phyloP scores from a whole-genome alignment of 2,797 vertebrate genomes.

The Characodon lateralis region DNA sequence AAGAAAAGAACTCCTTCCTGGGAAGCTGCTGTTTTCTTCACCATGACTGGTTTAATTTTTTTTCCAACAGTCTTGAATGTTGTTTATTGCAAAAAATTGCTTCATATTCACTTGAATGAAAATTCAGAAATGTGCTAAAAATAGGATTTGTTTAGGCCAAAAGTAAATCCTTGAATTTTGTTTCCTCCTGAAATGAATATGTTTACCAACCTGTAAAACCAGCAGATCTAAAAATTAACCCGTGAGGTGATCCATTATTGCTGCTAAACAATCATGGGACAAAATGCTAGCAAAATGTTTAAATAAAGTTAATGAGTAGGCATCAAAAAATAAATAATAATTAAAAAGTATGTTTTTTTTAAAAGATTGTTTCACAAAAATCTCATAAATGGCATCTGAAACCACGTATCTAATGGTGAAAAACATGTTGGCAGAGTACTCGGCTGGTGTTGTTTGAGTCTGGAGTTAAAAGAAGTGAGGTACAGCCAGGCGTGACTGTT shows the following conservation, averaged over 20 bases:
- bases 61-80: background rate
- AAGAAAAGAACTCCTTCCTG: conserved; percentile 57
- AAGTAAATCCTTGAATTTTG: background rate
- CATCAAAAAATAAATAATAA: conserved; percentile 35
- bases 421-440: conserved; percentile 11
- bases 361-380: conserved; percentile 5
- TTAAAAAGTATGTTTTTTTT: background rate
- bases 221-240: conserved; percentile 27
- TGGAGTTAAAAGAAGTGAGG: conserved; percentile 58
- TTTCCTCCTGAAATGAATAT: background rate
- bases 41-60: conserved; percentile 39
- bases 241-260: conserved; percentile 22
- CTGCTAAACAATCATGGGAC: conserved; percentile 22
- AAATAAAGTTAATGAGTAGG: conserved; percentile 57
- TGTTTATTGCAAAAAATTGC: background rate
- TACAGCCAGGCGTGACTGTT: conserved; percentile 71
- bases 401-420: conserved; percentile 7
- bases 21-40: conserved; percentile 55
- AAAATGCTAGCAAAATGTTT: conserved; percentile 36
- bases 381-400: conserved; percentile 19
- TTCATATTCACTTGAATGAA: background rate
- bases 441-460: conserved; percentile 60
- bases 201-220: background rate
- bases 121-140: background rate
- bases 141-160: background rate